Evolutionary conservation across 2,888 invertebrate species (phyloP), one percentile per base, ranked within the genome.

Genomic region (Parnassius mnemosyne): DNA sequence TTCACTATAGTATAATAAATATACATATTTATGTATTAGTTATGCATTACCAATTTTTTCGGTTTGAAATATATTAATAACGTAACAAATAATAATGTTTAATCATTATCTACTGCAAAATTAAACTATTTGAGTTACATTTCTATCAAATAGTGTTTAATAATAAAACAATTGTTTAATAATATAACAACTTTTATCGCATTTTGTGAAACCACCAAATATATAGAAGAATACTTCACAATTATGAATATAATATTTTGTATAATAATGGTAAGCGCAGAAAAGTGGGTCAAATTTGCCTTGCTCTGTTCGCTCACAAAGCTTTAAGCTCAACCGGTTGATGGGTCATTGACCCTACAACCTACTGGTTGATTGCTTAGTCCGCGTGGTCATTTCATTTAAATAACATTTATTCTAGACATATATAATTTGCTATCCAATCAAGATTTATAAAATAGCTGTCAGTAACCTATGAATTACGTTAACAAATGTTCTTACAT

Each of bases 201-300:
- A 13, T 7, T 12, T n/a, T 47, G 46, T 54, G n/a, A 16, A 55
- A 9, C 50, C 42, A 55, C 25, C 25, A 3, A 25, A 11, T 50
- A 1, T 1, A 53, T n/a, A 43, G 16, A 10, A 10, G 10, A 13
- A 42, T 16, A 53, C 13, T 25, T 53, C 42, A 43, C 51, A 62
- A 58, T 62, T 57, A 57, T 62, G 13, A 12, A 13, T n/a, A 47
- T 3, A 60, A 49, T 53, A 55, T 60, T 58, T 42, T 58, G 46
- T 65, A 66, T 67, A 68, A 59, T 63, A 56, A 49, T 60, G 43
- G 49, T 49, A 56, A 65, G 64, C 75, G 78, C 69, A 69, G 69
- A 83, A 85, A 90, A 81, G 84, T 90, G 81, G 87, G 90, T 85
- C 88, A 90, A 88, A 87, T 89, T 88, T 83, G 87, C 78, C 76